Evolutionary conservation across 2,113 vertebrate species (phyloP), one percentile per base, ranked within the genome.

Genomic region (Trematomus loennbergii): DNA sequence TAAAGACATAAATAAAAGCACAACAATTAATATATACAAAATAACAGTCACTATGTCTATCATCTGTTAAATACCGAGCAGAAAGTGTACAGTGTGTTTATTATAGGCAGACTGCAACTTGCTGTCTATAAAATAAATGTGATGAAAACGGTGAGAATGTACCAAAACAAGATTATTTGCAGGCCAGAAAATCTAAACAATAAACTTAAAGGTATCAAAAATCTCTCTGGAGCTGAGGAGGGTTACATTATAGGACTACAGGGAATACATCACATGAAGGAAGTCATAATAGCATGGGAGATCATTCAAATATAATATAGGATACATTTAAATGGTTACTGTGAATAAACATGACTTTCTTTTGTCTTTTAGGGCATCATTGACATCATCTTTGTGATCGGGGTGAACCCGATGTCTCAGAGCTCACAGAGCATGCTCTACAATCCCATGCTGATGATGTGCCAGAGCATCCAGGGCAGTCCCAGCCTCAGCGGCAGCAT

Each of bases 401-500:
- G 96, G 0, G 96, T 97, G 79, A 97, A 97, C 80, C 97, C 97
- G 0, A 95, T 94, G 93, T 95, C 96, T 0, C 95, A 96, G 89
- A 96, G 96, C 90, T 94, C 89, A 0, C 89, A 96, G 65, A 95
- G 94, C 64, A 92, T 96, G 88, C 87, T 96, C 69, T 96, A 96
- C 89, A 96, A 90, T 81, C 95, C 93, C 87, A 95, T 96, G 83
- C 82, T 97, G 86, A 90, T 95, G 88, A 91, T 95, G 94, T 97
- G 96, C 70, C 95, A 87, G 92, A 95, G 89, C 83, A 66, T 95
- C 18, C 96, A 96, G 54, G 78, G 88, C 45, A 87, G 64, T n/a
- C 93, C 93, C 58, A 94, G 93, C 77, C 75, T 95, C 65, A 93
- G 93, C 4, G 85, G 83, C 60, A 89, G 90, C 3, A 74, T 71